Conservation (phyloP, 2,113 vertebrate species). For the Archilochus colubris region DNA sequence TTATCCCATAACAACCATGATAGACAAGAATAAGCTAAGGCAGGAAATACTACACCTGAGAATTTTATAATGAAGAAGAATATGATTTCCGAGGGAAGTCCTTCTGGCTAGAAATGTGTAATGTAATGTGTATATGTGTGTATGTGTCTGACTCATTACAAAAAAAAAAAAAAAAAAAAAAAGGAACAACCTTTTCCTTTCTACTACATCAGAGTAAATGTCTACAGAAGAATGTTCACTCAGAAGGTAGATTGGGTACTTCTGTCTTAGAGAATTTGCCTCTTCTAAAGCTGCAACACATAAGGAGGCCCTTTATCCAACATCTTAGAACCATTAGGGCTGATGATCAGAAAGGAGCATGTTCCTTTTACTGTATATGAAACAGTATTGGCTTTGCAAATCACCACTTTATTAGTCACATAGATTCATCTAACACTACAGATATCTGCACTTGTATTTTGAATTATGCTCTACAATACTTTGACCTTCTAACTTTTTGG, state of each 20-base stretch:
- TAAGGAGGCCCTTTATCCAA: neutral
- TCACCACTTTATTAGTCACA: neutral
- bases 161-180: neutral
- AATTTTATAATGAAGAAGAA: neutral
- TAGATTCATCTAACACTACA: neutral
- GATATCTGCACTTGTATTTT: neutral
- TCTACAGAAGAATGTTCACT: neutral
- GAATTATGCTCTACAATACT: neutral
- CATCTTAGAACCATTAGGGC: neutral
- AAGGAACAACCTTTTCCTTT: neutral
- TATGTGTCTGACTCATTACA: neutral
- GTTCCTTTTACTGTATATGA: neutral
- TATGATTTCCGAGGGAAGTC: neutral
- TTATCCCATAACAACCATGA: neutral
- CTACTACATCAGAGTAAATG: neutral
- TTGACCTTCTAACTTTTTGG: neutral
- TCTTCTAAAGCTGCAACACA: neutral
- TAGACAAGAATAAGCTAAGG: constrained; percentile 14
- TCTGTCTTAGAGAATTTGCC: neutral
- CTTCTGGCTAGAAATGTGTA: neutral
- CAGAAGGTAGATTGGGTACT: neutral
- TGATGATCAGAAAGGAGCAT: neutral
- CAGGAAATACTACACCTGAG: neutral
- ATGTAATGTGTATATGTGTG: neutral
- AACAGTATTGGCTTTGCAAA: neutral